phyloP scores from a whole-genome alignment of 2,888 invertebrate species.

The Invenusta paracnida region DNA sequence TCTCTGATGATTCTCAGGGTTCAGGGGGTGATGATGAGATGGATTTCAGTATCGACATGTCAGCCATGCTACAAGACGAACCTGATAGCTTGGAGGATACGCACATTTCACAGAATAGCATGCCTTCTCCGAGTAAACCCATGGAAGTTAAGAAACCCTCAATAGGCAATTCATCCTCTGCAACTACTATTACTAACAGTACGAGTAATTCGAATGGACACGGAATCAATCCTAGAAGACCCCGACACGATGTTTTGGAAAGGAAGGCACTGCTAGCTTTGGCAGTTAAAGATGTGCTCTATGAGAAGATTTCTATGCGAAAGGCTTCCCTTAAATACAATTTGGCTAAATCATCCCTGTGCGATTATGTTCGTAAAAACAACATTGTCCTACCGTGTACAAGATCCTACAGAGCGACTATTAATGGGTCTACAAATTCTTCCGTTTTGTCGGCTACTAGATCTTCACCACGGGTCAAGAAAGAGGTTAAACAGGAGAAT shows the following conservation, averaged over 20 bases:
- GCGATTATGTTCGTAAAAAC: conserved; percentile 34
- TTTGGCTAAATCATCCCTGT: conserved; percentile 30
- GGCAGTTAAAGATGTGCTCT: conserved; percentile 17
- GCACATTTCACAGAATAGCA: not conserved
- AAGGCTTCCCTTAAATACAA: conserved; percentile 5
- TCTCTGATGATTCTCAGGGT: not conserved
- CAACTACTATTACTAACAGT: too few relatives aligned
- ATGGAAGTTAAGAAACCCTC: not conserved
- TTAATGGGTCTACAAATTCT: too few relatives aligned
- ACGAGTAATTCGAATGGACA: not conserved
- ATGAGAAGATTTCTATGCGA: conserved; percentile 27
- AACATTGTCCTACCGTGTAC: not conserved
- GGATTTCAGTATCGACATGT: not conserved
- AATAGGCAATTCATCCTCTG: too few relatives aligned
- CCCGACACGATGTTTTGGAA: not conserved
- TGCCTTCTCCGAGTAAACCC: not conserved
- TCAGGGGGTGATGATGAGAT: not conserved
- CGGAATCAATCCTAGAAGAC: not conserved
- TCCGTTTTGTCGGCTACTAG: too few relatives aligned
- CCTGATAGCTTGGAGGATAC: not conserved
- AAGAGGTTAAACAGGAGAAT: too few relatives aligned
- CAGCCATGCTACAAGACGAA: not conserved
- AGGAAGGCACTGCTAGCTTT: not conserved
- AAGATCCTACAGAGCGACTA: too few relatives aligned
- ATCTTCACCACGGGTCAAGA: too few relatives aligned